Evolutionary conservation across 2,113 vertebrate genomes (phyloP).

Genomic region (Cisticola juncidis): DNA sequence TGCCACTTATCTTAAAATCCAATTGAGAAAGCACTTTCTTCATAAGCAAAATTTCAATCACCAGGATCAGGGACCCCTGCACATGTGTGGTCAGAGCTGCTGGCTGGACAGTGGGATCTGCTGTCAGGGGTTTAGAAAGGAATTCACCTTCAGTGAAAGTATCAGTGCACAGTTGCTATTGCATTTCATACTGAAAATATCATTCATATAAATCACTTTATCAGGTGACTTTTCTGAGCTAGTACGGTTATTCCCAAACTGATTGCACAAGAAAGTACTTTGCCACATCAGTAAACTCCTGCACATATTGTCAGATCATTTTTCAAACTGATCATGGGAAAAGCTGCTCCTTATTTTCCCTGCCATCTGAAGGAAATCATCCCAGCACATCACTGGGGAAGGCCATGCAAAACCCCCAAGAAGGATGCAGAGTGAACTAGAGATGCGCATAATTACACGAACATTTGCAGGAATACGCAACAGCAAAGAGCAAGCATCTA

Average conservation of each 20-base stretch:
- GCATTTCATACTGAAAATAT: not conserved
- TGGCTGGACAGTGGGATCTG: not conserved
- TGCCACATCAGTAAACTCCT: not conserved
- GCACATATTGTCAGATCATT: not conserved
- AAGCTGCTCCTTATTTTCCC: not conserved
- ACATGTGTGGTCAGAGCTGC: not conserved
- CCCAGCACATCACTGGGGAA: not conserved
- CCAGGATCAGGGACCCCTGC: not conserved
- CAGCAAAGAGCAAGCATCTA: slow-evolving; percentile 37
- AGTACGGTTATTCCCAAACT: not conserved
- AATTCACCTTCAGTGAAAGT: not conserved
- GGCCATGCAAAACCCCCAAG: not conserved
- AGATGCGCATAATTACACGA: not conserved
- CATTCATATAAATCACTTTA: not conserved
- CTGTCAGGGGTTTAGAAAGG: not conserved
- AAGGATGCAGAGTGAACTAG: not conserved
- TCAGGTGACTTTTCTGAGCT: not conserved
- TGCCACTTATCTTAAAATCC: not conserved
- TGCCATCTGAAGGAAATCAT: not conserved
- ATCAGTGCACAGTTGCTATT: not conserved
- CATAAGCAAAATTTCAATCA: not conserved
- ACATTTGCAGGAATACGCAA: not conserved
- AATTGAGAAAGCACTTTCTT: not conserved
- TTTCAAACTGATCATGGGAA: not conserved
- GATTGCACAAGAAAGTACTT: not conserved